Conservation (phyloP, 2,888 invertebrate genomes). For the Sicus ferrugineus region DNA sequence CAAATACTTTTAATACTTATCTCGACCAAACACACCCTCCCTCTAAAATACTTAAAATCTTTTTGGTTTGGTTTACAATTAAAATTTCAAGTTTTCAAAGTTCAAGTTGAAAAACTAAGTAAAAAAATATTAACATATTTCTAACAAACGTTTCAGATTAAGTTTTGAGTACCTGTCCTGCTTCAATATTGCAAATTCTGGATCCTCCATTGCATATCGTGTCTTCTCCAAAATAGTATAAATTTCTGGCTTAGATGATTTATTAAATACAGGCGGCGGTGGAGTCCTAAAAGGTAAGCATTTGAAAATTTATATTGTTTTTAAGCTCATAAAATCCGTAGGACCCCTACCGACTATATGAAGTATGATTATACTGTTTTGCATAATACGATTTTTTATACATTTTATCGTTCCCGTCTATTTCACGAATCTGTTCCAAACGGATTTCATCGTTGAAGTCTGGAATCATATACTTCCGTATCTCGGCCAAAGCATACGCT, state of each 20-base stretch:
- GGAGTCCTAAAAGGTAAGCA: slow-evolving; percentile 51
- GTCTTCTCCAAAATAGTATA: slow-evolving; percentile 85
- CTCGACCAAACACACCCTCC: background rate
- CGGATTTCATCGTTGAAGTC: slow-evolving; percentile 67
- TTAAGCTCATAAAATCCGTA: background rate
- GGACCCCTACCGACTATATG: slow-evolving; percentile 53
- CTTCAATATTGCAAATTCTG: slow-evolving; percentile 69
- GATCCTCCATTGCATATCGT: slow-evolving; percentile 80
- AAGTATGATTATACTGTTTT: slow-evolving; percentile 55
- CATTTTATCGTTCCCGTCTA: slow-evolving; percentile 61
- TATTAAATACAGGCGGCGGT: slow-evolving; percentile 55
- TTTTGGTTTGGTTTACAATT: background rate
- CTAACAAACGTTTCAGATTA: background rate
- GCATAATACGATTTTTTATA: slow-evolving; percentile 60
- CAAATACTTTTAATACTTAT: background rate
- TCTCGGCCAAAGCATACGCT: slow-evolving; percentile 82
- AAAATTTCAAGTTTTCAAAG: too few relatives aligned
- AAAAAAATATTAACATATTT: background rate
- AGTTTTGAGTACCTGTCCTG: slow-evolving; percentile 49
- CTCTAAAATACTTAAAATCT: background rate
- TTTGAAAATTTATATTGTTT: background rate
- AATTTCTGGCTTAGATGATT: slow-evolving; percentile 77
- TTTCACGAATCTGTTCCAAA: slow-evolving; percentile 59
- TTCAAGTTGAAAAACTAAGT: slow-evolving; percentile 5
- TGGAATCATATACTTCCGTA: slow-evolving; percentile 81